phyloP scores from a whole-genome alignment of 2,888 invertebrate species.

The Luperina testacea region DNA sequence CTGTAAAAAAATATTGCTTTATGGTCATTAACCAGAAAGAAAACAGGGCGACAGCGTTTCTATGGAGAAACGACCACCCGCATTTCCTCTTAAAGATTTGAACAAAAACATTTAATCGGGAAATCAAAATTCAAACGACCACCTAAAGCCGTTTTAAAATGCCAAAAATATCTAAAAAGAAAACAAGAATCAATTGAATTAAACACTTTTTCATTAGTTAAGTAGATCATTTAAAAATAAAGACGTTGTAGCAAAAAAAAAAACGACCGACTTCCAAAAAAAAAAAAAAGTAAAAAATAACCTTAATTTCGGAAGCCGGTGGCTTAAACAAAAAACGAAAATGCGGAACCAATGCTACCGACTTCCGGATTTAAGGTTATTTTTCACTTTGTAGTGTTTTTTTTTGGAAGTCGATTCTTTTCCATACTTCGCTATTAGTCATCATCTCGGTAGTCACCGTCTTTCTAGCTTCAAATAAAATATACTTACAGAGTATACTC shows the following conservation, averaged over 20 bases:
- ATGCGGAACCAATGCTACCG: neutral
- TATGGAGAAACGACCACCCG: too few relatives aligned
- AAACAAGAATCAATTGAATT: neutral
- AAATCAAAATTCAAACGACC: neutral
- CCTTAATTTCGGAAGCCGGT: neutral
- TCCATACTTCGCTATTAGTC: neutral
- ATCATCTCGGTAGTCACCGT: neutral
- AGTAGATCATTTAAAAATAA: too few relatives aligned
- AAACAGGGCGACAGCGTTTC: too few relatives aligned
- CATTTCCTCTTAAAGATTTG: neutral
- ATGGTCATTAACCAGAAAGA: too few relatives aligned
- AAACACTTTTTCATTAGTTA: neutral
- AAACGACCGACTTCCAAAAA: too few relatives aligned
- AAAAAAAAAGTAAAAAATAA: neutral
- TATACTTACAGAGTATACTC: too few relatives aligned
- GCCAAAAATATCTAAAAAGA: neutral
- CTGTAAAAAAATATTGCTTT: too few relatives aligned
- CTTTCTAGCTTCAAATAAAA: neutral
- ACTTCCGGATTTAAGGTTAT: neutral
- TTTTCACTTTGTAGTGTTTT: too few relatives aligned
- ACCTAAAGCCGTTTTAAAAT: neutral
- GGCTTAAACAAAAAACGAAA: neutral
- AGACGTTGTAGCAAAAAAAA: too few relatives aligned
- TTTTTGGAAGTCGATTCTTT: too few relatives aligned
- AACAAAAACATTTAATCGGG: neutral